Conservation (phyloP, 2,888 invertebrate species). For the Leptinotarsa peninsularis region DNA sequence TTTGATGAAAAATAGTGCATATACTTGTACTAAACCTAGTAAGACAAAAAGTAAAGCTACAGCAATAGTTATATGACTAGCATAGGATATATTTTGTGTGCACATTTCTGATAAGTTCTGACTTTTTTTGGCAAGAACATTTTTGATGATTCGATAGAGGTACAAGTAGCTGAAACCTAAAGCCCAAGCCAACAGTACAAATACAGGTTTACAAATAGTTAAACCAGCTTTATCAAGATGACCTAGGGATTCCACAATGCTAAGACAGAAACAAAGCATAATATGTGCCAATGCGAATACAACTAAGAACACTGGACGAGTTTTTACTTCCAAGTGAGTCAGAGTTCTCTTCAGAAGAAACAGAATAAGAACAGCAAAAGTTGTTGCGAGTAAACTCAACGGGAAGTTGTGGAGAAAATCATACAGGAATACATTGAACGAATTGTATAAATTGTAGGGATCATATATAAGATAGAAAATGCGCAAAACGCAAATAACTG, state of each 20-base stretch:
- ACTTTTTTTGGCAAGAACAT: conserved; percentile 79
- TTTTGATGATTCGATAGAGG: conserved; percentile 82
- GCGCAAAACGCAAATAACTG: conserved; percentile 83
- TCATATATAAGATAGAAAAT: conserved; percentile 92
- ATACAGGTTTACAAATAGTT: conserved; percentile 86
- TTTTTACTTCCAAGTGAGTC: conserved; percentile 75
- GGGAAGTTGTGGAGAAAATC: conserved; percentile 87
- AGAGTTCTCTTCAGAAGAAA: conserved; percentile 86
- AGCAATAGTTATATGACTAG: conserved; percentile 89
- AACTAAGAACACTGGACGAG: conserved; percentile 81
- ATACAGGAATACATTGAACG: conserved; percentile 82
- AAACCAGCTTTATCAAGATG: conserved; percentile 66
- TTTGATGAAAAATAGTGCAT: conserved; percentile 79
- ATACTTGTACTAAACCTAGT: conserved; percentile 86
- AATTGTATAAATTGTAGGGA: conserved; percentile 88
- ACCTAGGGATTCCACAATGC: conserved; percentile 76
- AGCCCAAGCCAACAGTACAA: conserved; percentile 85
- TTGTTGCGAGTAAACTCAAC: conserved; percentile 88
- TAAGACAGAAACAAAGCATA: conserved; percentile 83
- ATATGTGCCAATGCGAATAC: conserved; percentile 84
- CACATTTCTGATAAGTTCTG: conserved; percentile 84
- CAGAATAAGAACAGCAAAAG: conserved; percentile 88
- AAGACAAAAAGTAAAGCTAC: conserved; percentile 87
- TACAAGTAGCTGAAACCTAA: conserved; percentile 88
- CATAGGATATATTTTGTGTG: conserved; percentile 83